These are phyloP conservation scores for Acleris literana DNA, from an alignment of 2,888 invertebrate species.

Conservation along the genomic window DNA sequence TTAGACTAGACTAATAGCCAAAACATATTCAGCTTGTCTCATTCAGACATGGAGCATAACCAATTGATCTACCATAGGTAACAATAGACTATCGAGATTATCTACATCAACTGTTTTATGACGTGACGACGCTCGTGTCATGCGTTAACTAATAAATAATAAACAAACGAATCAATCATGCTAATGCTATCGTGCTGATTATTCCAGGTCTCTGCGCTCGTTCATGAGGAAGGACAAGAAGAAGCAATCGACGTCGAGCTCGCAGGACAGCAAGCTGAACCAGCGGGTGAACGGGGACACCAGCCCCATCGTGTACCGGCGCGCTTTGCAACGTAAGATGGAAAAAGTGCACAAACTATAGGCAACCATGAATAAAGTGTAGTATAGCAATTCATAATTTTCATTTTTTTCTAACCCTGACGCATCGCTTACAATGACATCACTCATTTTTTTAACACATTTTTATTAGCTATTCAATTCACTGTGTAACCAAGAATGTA, in stretches of 20 bases:
- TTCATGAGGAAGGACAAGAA: slow-evolving; percentile 80
- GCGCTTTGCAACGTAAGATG: slow-evolving; percentile 72
- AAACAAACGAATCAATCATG: background rate
- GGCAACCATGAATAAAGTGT: slow-evolving; percentile 14
- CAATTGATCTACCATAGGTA: too few relatives aligned
- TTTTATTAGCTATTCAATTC: background rate
- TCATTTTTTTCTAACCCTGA: slow-evolving; percentile 5
- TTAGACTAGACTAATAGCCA: too few relatives aligned
- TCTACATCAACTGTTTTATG: too few relatives aligned
- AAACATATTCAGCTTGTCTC: too few relatives aligned
- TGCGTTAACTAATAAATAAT: background rate
- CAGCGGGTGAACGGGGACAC: slow-evolving; percentile 62
- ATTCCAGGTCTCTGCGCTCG: slow-evolving; percentile 77
- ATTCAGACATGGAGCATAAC: too few relatives aligned
- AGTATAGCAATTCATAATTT: slow-evolving; percentile 3
- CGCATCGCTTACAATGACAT: too few relatives aligned
- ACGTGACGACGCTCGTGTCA: background rate
- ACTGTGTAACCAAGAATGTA: background rate
- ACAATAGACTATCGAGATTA: too few relatives aligned
- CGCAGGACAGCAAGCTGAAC: slow-evolving; percentile 47
- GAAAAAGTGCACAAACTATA: slow-evolving; percentile 28
- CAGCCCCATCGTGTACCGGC: slow-evolving; percentile 73
- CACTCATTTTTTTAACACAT: background rate
- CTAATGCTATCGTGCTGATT: slow-evolving; percentile 5
- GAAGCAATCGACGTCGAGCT: slow-evolving; percentile 48